These are phyloP conservation scores for Laterallus jamaicensis DNA, from an alignment of 2,113 vertebrate species.

Conservation along the genomic window DNA sequence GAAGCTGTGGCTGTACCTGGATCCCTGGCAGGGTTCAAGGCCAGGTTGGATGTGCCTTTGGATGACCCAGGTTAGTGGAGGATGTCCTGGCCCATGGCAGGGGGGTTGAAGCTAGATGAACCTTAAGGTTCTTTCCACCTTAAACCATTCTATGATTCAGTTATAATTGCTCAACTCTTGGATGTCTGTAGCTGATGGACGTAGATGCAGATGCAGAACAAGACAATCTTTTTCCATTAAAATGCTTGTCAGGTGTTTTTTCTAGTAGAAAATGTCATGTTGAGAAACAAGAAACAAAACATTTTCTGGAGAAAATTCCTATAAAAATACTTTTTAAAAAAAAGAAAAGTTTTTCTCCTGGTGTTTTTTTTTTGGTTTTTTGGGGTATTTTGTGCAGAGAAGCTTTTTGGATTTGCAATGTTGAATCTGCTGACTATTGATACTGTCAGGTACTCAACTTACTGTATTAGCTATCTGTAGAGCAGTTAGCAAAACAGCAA, in stretches of 20 bases:
- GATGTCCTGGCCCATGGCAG: no score
- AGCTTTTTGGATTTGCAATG: background rate
- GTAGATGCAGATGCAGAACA: fast-evolving
- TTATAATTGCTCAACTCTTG: background rate
- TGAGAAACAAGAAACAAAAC: background rate
- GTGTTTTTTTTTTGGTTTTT: no score
- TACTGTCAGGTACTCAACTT: background rate
- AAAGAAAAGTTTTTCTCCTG: no score
- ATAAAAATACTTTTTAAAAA: no score
- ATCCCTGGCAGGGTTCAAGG: no score
- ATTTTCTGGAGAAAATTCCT: background rate
- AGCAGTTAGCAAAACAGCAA: background rate
- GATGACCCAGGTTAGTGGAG: no score
- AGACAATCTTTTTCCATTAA: background rate
- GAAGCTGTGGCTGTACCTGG: no score
- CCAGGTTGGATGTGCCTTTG: no score
- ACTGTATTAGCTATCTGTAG: background rate
- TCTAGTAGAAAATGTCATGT: background rate
- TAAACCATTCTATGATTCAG: no score
- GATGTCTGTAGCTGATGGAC: background rate
- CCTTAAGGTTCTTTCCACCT: no score
- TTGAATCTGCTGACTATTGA: background rate
- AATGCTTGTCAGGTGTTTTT: background rate
- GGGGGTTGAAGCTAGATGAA: no score
- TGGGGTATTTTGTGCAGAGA: no score